Base-by-base conservation (phyloP, 1,140 invertebrate species). In the Bicyclus anynana region DNA sequence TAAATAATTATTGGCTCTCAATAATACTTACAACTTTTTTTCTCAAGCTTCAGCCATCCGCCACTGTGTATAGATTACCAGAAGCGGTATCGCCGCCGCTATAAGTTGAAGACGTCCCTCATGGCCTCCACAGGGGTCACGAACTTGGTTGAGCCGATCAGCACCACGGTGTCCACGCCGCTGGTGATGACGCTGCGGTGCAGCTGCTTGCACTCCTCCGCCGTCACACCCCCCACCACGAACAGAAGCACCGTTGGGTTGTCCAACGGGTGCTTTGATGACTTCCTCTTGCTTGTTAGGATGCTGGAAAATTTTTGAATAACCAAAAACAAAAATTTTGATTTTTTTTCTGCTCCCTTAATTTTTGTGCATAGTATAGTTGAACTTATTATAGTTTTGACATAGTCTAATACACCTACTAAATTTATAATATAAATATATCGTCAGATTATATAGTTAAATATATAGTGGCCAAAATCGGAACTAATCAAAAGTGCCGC, bases 181-280 rank as follows among this genome's bases (percentile, higher is more conserved):
- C 85, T 89, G 0, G 83, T 89, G 38, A 89, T 88, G 3, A 87
- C 76, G n/a, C 69, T 78, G 1, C 85, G 75, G 47, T 90, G 81
- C 1, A 90, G 48, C 13, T 78, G 76, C 53, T 81, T 84, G 58
- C 86, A 89, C 69, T 93, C 91, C 59, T 92, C 91, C 0, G 90
- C 88, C 1, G 91, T 91, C 12, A 91, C 79, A n/a, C 92, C 92
- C 5, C 92, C 92, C 2, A 93, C 68, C 20, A 93, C 80, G 57
- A 90, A 92, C 18, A 93, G 74, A 23, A 93, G 90, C 44, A 92
- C 87, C 20, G 87, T 90, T 0, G 88, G 74, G 69, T 91, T 92
- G 60, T 92, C 90, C 2, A 90, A 65, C 3, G 92, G 91, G 67
- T 91, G 90, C 49, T 86, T 90, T 6, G 67, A 42, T 46, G 33